phyloP scores from a whole-genome alignment of 2,113 vertebrate genomes.

The Halichoeres trimaculatus region DNA sequence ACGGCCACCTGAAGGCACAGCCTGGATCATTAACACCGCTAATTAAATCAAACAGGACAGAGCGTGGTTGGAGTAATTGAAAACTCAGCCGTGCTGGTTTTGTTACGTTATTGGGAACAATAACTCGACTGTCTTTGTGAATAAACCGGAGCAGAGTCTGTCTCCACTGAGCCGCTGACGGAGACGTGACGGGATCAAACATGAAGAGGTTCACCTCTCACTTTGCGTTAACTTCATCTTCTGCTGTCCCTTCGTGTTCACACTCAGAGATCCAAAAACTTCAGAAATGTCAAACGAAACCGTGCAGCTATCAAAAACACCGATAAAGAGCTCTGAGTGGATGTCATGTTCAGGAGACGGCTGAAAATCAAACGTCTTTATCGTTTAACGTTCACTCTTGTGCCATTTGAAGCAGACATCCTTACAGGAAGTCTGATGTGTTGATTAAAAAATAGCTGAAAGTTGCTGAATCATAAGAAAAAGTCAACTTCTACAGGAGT shows the following conservation, averaged over 20 bases:
- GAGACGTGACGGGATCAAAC: not conserved
- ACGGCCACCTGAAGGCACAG: conserved; percentile 16
- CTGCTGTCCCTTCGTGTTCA: not conserved
- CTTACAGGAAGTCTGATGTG: too few species aligned
- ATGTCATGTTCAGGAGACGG: too few species aligned
- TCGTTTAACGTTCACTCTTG: too few species aligned
- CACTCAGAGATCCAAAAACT: not conserved
- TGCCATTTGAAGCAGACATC: too few species aligned
- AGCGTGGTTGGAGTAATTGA: not conserved
- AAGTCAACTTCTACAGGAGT: too few species aligned
- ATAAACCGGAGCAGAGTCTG: not conserved
- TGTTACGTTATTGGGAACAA: not conserved
- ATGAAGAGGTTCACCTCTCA: conserved; percentile 1
- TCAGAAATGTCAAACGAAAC: not conserved
- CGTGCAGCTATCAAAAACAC: not conserved
- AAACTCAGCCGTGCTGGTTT: conserved; percentile 2
- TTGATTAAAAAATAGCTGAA: too few species aligned
- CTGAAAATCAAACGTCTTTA: too few species aligned
- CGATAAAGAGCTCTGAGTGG: too few species aligned
- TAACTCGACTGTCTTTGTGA: not conserved
- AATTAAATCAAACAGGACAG: conserved; percentile 27
- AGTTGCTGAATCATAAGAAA: too few species aligned
- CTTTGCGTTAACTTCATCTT: not conserved
- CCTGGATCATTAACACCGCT: conserved; percentile 13
- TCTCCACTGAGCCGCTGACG: not conserved